phyloP scores from a whole-genome alignment of 1,140 invertebrate species.

The Neuroterus valhalla region DNA sequence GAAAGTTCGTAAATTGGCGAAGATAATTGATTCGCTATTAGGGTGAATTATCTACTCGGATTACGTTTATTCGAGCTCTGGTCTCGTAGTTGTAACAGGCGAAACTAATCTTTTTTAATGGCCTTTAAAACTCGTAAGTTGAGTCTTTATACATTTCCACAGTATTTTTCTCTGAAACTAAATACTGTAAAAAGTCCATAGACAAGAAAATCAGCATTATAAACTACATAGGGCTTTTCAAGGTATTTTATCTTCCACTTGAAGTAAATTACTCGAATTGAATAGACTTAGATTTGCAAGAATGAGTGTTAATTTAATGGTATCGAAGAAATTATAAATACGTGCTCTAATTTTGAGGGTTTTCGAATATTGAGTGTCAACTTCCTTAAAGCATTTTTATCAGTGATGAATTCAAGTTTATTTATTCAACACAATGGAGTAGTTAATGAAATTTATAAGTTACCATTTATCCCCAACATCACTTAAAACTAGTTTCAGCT shows the following conservation, averaged over 20 bases:
- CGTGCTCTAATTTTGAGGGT: too few relatives aligned
- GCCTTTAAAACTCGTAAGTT: slow-evolving; percentile 12
- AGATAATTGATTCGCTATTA: background rate
- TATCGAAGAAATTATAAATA: too few relatives aligned
- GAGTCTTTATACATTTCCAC: background rate
- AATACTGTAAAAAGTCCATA: slow-evolving; percentile 13
- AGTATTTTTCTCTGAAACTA: background rate
- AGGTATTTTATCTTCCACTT: background rate
- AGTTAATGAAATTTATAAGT: too few relatives aligned
- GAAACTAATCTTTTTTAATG: background rate
- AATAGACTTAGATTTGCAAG: background rate
- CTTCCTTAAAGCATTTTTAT: too few relatives aligned
- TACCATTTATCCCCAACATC: too few relatives aligned
- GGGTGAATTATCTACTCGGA: background rate
- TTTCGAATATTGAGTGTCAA: too few relatives aligned
- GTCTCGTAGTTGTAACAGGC: background rate
- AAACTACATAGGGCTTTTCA: background rate
- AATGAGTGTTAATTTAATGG: too few relatives aligned
- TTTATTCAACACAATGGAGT: too few relatives aligned
- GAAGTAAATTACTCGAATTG: background rate
- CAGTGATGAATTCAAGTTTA: too few relatives aligned
- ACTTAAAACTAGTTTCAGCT: too few relatives aligned
- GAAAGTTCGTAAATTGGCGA: background rate
- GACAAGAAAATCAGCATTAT: background rate
- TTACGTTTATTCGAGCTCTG: background rate